Percentiles rank a stretch among this genome's conserved stretches.
These are phyloP conservation scores for Papilio polytes DNA, from an alignment of 1,140 invertebrate species.

Conservation along the genomic window DNA sequence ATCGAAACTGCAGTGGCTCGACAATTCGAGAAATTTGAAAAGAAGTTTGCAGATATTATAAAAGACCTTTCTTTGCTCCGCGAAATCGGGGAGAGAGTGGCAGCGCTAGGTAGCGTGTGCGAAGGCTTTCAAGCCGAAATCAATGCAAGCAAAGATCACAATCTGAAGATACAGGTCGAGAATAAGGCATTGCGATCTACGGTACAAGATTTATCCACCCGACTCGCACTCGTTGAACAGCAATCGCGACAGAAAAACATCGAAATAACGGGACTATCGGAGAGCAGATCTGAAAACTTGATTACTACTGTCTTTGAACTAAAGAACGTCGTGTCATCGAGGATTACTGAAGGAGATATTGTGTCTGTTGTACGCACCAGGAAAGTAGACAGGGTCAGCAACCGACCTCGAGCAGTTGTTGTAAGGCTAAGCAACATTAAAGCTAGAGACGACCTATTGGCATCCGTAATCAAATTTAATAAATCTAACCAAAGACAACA, in stretches of 20 bases:
- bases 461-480: conserved; percentile 49
- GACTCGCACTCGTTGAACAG: conserved; percentile 38
- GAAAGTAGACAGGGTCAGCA: conserved; percentile 45
- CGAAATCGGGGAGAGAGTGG: conserved; percentile 11
- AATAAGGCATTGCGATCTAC: background rate
- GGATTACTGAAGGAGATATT: conserved; percentile 40
- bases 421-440: conserved; percentile 43
- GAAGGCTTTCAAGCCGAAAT: background rate
- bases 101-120: background rate
- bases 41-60: background rate
- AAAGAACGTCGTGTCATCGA: conserved; percentile 31
- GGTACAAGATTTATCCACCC: background rate
- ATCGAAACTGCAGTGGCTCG: conserved; percentile 10
- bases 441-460: conserved; percentile 47
- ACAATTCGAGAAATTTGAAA: background rate
- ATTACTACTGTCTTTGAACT: conserved; percentile 43
- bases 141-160: background rate
- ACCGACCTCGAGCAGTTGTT: conserved; percentile 46
- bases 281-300: conserved; percentile 48
- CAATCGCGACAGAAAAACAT: conserved; percentile 50
- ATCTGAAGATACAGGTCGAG: background rate
- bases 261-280: conserved; percentile 49
- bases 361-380: conserved; percentile 43
- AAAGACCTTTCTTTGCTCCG: background rate
- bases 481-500: conserved; percentile 41